These are phyloP conservation scores for cattle (Bos taurus) DNA, from an alignment of 2,113 vertebrate species.

Conservation along the genomic window DNA sequence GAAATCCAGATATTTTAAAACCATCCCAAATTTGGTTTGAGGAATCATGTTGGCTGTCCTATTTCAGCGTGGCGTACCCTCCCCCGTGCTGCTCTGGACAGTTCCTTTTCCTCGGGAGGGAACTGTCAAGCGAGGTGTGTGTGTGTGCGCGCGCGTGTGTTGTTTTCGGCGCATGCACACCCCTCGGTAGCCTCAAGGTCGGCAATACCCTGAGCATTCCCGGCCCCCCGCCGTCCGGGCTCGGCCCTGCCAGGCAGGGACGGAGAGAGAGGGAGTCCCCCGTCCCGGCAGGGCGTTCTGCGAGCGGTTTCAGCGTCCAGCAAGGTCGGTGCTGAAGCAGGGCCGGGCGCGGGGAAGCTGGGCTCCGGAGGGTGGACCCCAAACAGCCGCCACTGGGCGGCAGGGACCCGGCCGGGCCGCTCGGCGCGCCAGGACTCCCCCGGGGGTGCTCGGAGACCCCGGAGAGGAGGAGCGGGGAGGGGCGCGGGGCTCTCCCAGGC, in stretches of 20 bases:
- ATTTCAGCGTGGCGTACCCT: not conserved
- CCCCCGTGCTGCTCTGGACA: not conserved
- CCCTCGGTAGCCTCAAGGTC: slow-evolving; percentile 53
- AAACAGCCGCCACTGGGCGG: not conserved
- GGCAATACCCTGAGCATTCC: not conserved
- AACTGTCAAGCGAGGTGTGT: not conserved
- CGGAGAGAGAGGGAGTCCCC: slow-evolving; percentile 53
- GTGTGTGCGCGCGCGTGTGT: not conserved
- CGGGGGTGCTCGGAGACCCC: fast-evolving
- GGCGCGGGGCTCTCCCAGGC: not conserved
- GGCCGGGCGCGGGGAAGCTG: not conserved
- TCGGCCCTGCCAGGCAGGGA: not conserved
- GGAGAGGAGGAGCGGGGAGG: not conserved
- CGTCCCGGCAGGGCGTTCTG: not conserved
- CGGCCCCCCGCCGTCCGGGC: not conserved
- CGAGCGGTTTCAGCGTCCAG: not conserved
- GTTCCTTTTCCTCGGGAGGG: not conserved
- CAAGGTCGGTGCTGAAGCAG: not conserved
- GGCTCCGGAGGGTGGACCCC: not conserved
- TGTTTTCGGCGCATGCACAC: slow-evolving; percentile 46
- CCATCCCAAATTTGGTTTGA: slow-evolving; percentile 53
- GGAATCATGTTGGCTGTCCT: not conserved
- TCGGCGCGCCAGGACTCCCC: not conserved
- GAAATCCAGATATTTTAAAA: not conserved
- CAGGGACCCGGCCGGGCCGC: not conserved